These are phyloP conservation scores for Myrmecobius fasciatus DNA, from an alignment of 2,113 vertebrate species.

Conservation along the genomic window DNA sequence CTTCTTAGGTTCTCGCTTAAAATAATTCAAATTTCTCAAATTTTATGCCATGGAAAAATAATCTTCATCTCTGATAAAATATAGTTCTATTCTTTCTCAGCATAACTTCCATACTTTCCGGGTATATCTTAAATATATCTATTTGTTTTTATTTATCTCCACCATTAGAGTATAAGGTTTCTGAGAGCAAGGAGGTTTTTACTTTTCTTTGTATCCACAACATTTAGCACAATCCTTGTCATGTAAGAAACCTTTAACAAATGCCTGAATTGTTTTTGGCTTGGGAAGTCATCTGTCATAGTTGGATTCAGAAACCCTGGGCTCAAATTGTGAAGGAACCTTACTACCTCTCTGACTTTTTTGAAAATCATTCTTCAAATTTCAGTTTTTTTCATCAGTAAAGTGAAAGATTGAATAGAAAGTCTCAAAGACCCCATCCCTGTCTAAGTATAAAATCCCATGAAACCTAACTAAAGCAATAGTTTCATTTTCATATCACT, in stretches of 20 bases:
- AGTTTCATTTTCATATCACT: not conserved
- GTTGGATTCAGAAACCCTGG: not conserved
- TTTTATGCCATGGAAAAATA: not conserved
- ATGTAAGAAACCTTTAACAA: not conserved
- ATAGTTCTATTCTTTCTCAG: not conserved
- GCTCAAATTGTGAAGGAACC: not conserved
- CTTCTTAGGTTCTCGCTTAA: not conserved
- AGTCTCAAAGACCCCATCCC: not conserved
- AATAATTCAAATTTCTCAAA: not conserved
- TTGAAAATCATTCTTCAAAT: not conserved
- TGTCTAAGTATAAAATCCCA: not conserved
- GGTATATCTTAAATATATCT: not conserved
- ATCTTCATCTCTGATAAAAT: not conserved
- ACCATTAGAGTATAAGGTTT: not conserved
- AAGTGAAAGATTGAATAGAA: not conserved
- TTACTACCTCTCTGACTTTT: not conserved
- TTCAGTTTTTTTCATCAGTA: not conserved
- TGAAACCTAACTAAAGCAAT: not conserved
- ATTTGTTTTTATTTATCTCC: not conserved
- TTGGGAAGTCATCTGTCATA: not conserved
- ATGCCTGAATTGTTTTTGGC: not conserved
- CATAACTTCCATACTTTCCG: not conserved
- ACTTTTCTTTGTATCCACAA: not conserved
- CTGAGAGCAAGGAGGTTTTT: not conserved
- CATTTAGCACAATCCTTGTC: not conserved